A percentile compares a stretch with the other conserved stretches of the same genome.
These are phyloP conservation scores for Campopleginae sp. DNA, from an alignment of 2,888 invertebrate genomes.

Conservation along the genomic window DNA sequence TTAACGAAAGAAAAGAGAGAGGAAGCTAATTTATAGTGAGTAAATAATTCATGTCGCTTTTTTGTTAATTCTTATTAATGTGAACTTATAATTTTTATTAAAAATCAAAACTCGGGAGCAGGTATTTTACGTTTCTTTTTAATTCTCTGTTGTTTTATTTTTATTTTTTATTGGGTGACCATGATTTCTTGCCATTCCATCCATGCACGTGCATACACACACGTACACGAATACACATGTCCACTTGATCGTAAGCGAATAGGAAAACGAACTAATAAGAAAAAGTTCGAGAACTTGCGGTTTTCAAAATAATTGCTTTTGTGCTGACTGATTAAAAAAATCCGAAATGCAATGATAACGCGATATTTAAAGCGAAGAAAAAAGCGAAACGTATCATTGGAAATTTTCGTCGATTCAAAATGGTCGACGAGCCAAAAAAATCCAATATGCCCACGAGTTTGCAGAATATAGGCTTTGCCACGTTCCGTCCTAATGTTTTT, in stretches of 20 bases:
- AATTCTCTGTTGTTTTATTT: background rate
- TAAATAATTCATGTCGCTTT: slow-evolving; percentile 65
- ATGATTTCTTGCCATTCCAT: slow-evolving; percentile 62
- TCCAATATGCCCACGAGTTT: slow-evolving; percentile 5
- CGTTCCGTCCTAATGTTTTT: slow-evolving; percentile 69
- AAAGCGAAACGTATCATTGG: background rate
- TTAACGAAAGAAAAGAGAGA: slow-evolving; percentile 41
- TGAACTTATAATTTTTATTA: slow-evolving; percentile 79
- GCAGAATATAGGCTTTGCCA: slow-evolving; percentile 31
- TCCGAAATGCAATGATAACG: background rate
- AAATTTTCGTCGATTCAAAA: background rate
- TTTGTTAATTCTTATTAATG: slow-evolving; percentile 72
- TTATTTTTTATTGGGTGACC: slow-evolving; percentile 12
- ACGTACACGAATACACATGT: slow-evolving; percentile 21
- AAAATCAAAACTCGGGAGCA: slow-evolving; percentile 72
- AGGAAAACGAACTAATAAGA: background rate
- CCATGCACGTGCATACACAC: slow-evolving; percentile 32
- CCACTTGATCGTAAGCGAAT: slow-evolving; percentile 5
- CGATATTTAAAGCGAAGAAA: background rate
- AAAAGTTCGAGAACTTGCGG: background rate
- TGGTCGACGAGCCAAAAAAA: background rate
- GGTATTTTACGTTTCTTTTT: slow-evolving; percentile 65
- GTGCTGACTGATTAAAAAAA: background rate
- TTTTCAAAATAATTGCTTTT: background rate
- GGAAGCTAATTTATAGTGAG: slow-evolving; percentile 66